Evolutionary conservation across 2,888 invertebrate species (phyloP).

Genomic region (Cenopis cana): DNA sequence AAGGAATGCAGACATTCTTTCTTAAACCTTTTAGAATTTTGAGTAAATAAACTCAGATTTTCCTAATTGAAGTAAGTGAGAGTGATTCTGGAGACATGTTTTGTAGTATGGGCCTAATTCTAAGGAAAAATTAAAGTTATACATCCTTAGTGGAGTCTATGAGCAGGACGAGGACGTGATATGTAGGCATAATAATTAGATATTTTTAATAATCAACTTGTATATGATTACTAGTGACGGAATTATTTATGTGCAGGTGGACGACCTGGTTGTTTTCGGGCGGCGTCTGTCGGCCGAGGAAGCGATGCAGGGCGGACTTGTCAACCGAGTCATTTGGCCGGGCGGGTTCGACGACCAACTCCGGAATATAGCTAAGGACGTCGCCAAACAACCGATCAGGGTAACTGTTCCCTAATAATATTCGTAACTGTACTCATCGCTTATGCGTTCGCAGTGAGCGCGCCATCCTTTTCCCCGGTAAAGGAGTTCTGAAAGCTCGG

Average conservation of each 20-base stretch:
- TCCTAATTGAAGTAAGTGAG: no score
- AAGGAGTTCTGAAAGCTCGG: slow-evolving; percentile 82
- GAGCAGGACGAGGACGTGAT: not conserved
- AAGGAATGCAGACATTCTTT: no score
- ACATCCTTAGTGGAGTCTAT: not conserved
- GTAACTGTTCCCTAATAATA: slow-evolving; percentile 78
- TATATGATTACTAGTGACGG: not conserved
- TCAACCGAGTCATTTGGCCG: slow-evolving; percentile 92
- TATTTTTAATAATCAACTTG: not conserved
- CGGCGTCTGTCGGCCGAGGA: slow-evolving; percentile 92
- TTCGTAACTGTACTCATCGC: slow-evolving; percentile 65
- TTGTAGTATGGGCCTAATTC: no score
- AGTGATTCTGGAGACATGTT: no score
- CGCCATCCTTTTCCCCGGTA: slow-evolving; percentile 84
- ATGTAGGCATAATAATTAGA: not conserved
- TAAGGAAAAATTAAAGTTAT: not conserved
- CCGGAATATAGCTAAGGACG: slow-evolving; percentile 87
- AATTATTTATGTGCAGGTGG: slow-evolving; percentile 61
- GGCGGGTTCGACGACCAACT: slow-evolving; percentile 91
- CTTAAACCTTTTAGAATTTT: no score
- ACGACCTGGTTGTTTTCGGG: slow-evolving; percentile 82
- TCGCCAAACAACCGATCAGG: slow-evolving; percentile 90
- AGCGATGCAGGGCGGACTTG: slow-evolving; percentile 91
- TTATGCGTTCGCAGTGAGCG: slow-evolving; percentile 80
- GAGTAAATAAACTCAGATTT: no score